Conservation (phyloP, 2,113 vertebrate genomes). For the Tychaedon coryphoeus region DNA sequence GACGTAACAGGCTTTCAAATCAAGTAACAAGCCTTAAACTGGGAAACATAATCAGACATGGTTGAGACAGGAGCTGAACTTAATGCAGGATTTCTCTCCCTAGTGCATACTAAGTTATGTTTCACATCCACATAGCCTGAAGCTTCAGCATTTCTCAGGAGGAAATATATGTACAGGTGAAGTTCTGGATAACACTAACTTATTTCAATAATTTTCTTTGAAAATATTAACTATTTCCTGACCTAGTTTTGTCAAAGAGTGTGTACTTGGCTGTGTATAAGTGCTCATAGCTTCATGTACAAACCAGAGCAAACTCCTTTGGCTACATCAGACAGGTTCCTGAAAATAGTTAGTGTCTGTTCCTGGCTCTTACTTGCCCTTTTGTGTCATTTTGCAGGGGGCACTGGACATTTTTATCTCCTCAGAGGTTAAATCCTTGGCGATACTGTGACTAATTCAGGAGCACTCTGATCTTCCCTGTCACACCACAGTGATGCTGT, state of each 20-base stretch:
- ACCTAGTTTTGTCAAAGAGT: not conserved
- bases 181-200: not conserved
- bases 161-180: not conserved
- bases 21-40: not conserved
- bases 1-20: not conserved
- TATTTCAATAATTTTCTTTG: not conserved
- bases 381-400: not conserved
- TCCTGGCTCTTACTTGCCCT: not conserved
- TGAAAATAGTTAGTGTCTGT: not conserved
- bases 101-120: not conserved
- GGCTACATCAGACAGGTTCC: not conserved
- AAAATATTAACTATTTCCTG: not conserved
- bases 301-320: not conserved
- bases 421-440: not conserved
- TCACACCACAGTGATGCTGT: not conserved
- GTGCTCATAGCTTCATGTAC: not conserved
- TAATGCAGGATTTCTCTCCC: not conserved
- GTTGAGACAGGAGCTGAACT: not conserved
- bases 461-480: not conserved
- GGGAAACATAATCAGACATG: not conserved
- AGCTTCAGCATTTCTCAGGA: not conserved
- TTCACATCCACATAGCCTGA: not conserved
- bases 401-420: not conserved
- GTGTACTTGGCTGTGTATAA: not conserved
- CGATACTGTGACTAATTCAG: not conserved